These are phyloP conservation scores for Alfaro cultratus DNA, from an alignment of 2,797 vertebrate species.

Conservation along the genomic window DNA sequence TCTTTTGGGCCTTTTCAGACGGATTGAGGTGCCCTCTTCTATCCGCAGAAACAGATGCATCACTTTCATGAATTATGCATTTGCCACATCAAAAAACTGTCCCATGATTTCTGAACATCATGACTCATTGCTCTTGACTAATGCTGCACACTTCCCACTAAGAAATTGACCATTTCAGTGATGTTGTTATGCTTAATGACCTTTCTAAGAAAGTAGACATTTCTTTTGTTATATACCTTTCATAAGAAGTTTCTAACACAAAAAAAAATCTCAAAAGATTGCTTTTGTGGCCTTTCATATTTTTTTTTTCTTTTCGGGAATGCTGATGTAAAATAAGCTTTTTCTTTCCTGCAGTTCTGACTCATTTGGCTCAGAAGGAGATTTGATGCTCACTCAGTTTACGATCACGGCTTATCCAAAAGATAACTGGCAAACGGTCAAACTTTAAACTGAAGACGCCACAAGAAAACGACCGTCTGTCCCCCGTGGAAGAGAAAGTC, in stretches of 20 bases:
- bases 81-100: constrained; percentile 4
- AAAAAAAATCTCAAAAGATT: background rate
- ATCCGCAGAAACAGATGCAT: constrained; percentile 3
- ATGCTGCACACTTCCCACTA: background rate
- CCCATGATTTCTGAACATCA: constrained; percentile 18
- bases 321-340: constrained; percentile 53
- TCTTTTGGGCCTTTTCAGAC: background rate
- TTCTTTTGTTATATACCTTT: background rate
- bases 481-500: constrained; percentile 9
- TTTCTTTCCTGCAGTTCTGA: constrained; percentile 41
- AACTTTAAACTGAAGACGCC: constrained; percentile 34
- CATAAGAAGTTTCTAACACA: background rate
- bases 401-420: constrained; percentile 40
- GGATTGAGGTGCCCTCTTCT: background rate
- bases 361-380: constrained; percentile 46
- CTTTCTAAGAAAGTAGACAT: constrained; percentile 14
- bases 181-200: constrained; percentile 12
- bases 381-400: constrained; percentile 50
- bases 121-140: constrained; percentile 14
- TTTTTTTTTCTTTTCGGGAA: constrained; percentile 34
- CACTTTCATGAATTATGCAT: constrained; percentile 29
- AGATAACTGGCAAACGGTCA: constrained; percentile 25
- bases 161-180: constrained; percentile 10
- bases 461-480: constrained; percentile 14
- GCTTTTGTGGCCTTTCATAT: background rate